Percentiles rank a stretch among this genome's conserved stretches.
phyloP scores from a whole-genome alignment of 1,140 invertebrate species.

The Drosophila obscura region DNA sequence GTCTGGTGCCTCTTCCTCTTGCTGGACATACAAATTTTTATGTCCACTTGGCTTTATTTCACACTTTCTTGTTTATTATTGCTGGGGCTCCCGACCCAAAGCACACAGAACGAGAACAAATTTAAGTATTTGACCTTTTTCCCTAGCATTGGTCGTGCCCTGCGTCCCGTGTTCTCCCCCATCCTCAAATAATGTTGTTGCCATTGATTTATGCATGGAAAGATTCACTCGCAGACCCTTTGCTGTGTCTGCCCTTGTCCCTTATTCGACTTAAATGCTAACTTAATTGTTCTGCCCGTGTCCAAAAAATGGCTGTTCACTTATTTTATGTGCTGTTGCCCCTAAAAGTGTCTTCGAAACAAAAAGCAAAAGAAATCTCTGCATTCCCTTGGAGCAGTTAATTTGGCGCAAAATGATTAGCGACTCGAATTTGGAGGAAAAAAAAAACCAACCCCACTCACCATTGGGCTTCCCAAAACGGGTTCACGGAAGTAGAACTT shows the following conservation, averaged over 20 bases:
- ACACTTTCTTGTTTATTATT: constrained; percentile 82
- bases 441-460: not conserved
- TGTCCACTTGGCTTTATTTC: constrained; percentile 80
- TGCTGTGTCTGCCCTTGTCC: constrained; percentile 22
- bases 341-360: constrained; percentile 44
- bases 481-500: not conserved
- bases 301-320: constrained; percentile 67
- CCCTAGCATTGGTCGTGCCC: no score
- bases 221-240: constrained; percentile 14
- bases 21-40: constrained; percentile 72
- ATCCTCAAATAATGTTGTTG: constrained; percentile 76
- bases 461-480: no score
- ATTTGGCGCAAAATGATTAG: constrained; percentile 72
- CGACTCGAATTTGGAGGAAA: constrained; percentile 13
- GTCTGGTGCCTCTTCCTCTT: constrained; percentile 15
- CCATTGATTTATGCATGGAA: constrained; percentile 74
- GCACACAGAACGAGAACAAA: constrained; percentile 42
- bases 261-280: constrained; percentile 70
- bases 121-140: constrained; percentile 76
- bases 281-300: constrained; percentile 77
- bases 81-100: constrained; percentile 42
- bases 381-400: constrained; percentile 69
- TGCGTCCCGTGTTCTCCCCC: constrained; percentile 6
- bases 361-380: constrained; percentile 8
- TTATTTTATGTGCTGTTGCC: constrained; percentile 45